Conservation (phyloP, 1,140 invertebrate species). For the Lethrus apterus region DNA sequence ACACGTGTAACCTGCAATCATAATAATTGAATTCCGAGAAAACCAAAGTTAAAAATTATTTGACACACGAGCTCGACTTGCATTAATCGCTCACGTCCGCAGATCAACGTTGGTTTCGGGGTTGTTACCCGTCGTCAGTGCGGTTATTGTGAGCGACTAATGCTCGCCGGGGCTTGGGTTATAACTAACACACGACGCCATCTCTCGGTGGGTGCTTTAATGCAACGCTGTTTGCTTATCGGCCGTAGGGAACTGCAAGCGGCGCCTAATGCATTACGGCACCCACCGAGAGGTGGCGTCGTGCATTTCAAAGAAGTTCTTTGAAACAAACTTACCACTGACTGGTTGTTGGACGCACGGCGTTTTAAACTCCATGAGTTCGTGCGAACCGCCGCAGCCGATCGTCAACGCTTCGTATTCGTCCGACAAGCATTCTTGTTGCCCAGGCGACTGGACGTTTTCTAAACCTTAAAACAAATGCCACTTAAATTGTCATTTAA, state of each 20-base stretch:
- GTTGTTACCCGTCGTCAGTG: no score
- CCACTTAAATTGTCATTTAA: not conserved
- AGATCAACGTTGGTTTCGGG: no score
- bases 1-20: constrained; percentile 53
- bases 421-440: constrained; percentile 39
- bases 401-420: constrained; percentile 54
- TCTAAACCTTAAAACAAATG: constrained; percentile 22
- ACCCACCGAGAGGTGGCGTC: no score
- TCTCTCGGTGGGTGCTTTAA: no score
- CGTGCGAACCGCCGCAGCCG: constrained; percentile 53
- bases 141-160: no score
- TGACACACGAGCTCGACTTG: no score
- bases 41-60: not conserved
- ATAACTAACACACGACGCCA: no score
- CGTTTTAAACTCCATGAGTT: constrained; percentile 63
- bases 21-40: not conserved
- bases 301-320: not conserved
- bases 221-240: no score
- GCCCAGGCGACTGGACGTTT: constrained; percentile 16
- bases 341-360: constrained; percentile 43
- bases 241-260: no score
- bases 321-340: constrained; percentile 27
- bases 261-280: no score
- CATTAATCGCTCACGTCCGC: no score
- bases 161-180: no score